Evolutionary conservation across 2,888 invertebrate species (phyloP).

Genomic region (Ferrisia virgata): DNA sequence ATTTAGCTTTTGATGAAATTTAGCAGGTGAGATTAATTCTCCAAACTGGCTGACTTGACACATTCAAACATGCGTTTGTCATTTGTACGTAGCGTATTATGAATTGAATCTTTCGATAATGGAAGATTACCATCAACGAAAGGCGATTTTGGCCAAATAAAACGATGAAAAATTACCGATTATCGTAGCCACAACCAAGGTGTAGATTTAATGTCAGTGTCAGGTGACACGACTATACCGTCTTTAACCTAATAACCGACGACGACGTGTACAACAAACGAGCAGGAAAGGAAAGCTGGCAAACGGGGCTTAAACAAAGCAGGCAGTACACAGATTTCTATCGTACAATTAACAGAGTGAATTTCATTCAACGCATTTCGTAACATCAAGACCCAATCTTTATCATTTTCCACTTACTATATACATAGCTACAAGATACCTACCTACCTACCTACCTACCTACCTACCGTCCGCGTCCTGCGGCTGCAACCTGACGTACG

Average conservation of each 20-base stretch:
- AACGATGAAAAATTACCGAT: not conserved
- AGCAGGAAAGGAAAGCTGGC: not conserved
- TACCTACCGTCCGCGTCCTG: too few species aligned
- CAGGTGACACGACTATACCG: not conserved
- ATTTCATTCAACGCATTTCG: not conserved
- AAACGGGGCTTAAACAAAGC: not conserved
- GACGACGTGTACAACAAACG: not conserved
- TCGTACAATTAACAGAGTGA: slow-evolving; percentile 6
- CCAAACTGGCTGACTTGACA: too few species aligned
- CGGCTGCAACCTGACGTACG: too few species aligned
- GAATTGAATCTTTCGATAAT: too few species aligned
- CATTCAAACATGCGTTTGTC: too few species aligned
- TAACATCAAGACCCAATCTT: not conserved
- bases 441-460: too few species aligned
- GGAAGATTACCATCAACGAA: too few species aligned
- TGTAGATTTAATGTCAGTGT: not conserved
- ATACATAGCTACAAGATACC: not conserved
- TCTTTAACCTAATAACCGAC: not conserved
- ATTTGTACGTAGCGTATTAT: too few species aligned
- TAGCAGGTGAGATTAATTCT: too few species aligned
- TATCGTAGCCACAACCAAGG: not conserved
- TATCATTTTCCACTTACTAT: slow-evolving; percentile 6
- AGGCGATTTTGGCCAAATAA: too few species aligned
- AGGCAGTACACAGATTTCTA: too few species aligned
- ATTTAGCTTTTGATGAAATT: too few species aligned